Evolutionary conservation across 2,113 vertebrate species (phyloP).

Genomic region (Nesogale talazaci): DNA sequence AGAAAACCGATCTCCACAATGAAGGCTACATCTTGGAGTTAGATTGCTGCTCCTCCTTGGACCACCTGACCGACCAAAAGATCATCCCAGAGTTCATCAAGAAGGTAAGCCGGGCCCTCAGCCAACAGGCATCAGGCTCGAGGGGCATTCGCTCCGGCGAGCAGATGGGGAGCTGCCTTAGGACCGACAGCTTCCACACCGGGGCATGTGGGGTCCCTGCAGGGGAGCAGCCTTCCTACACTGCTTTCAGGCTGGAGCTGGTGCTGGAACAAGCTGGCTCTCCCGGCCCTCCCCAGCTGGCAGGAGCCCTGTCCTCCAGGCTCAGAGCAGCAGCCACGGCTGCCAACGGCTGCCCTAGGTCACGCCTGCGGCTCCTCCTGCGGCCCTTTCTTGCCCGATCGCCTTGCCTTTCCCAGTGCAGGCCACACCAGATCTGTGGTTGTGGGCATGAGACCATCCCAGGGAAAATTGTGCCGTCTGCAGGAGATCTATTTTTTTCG

Average conservation of each 20-base stretch:
- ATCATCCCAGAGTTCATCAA: slow-evolving; percentile 96
- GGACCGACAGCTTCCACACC: background rate
- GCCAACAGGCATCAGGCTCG: rapidly evolving
- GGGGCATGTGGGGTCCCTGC: background rate
- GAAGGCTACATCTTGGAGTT: slow-evolving; percentile 92
- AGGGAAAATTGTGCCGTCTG: background rate
- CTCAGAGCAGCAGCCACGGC: background rate
- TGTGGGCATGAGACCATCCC: background rate
- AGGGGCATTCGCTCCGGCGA: background rate
- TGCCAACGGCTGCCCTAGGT: background rate
- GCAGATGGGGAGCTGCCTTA: background rate
- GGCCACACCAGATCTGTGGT: background rate
- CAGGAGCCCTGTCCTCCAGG: background rate
- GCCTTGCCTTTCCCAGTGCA: background rate
- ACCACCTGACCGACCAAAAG: slow-evolving; percentile 91
- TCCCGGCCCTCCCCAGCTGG: too few species aligned
- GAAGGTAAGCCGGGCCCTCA: slow-evolving; percentile 89
- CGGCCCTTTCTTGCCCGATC: background rate
- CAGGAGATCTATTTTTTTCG: background rate
- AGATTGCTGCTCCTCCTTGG: slow-evolving; percentile 91
- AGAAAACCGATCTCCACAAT: slow-evolving; percentile 78
- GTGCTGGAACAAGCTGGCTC: background rate
- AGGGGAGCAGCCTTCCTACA: background rate
- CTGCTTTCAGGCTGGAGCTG: background rate
- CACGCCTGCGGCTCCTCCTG: background rate